Evolutionary conservation across 1,140 invertebrate genomes (phyloP).

Genomic region (Zaprionus gabonicus): DNA sequence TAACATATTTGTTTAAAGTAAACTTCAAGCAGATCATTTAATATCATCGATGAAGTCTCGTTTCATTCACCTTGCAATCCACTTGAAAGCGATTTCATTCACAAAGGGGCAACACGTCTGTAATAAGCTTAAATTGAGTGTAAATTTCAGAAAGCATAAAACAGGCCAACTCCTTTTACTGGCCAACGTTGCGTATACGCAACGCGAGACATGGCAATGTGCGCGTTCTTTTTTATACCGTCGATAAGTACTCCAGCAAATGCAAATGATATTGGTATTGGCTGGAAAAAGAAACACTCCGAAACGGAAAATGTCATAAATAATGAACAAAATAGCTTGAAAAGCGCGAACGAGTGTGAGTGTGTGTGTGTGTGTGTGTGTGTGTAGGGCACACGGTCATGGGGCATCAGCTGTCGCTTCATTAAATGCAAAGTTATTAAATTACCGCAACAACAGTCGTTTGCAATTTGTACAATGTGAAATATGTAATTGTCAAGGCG

Average conservation of each 20-base stretch:
- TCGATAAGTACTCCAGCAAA: constrained; percentile 29
- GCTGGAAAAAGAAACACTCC: constrained; percentile 8
- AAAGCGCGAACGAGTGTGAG: constrained; percentile 2
- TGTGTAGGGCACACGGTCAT: constrained; percentile 15
- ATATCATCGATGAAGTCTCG: not conserved
- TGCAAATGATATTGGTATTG: constrained; percentile 33
- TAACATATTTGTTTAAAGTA: not conserved
- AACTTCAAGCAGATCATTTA: not conserved
- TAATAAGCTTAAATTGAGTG: constrained; percentile 58
- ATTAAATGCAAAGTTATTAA: constrained; percentile 82
- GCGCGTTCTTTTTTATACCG: constrained; percentile 34
- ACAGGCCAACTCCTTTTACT: not conserved
- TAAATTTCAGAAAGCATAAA: constrained; percentile 52
- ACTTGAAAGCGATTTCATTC: not conserved
- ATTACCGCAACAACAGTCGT: constrained; percentile 76
- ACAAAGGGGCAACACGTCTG: not conserved
- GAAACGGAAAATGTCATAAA: constrained; percentile 59
- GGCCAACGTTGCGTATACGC: constrained; percentile 43
- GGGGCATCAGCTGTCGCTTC: constrained; percentile 75
- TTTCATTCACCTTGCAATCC: not conserved
- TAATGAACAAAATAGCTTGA: constrained; percentile 71
- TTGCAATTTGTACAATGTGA: constrained; percentile 80
- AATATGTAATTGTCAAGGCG: constrained; percentile 82
- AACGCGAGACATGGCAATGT: constrained; percentile 34
- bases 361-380: not conserved